phyloP scores from a whole-genome alignment of 2,888 invertebrate species.

The Elysia crispata region DNA sequence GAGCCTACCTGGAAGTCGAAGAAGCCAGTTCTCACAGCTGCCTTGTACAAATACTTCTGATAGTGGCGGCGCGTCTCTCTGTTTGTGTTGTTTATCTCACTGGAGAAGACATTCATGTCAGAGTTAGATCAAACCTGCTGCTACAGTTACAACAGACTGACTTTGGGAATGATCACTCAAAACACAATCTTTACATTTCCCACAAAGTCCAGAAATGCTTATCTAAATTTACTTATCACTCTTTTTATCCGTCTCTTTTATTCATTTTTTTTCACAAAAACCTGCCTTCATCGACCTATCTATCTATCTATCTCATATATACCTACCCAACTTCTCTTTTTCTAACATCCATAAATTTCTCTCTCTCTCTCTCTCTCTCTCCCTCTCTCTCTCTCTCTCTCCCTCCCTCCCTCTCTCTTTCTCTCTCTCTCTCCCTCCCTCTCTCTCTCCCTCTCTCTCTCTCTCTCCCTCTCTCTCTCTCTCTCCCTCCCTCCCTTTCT shows the following conservation, averaged over 20 bases:
- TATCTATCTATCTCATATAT: neutral
- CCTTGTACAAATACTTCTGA: constrained; percentile 93
- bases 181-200: too few species aligned
- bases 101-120: constrained; percentile 73
- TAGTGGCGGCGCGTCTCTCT: constrained; percentile 90
- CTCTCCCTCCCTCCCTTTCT: neutral
- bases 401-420: constrained; percentile 29
- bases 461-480: constrained; percentile 1
- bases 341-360: neutral
- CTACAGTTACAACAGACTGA: too few species aligned
- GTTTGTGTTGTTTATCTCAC: constrained; percentile 94
- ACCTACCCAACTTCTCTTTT: neutral
- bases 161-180: too few species aligned
- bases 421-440: constrained; percentile 9
- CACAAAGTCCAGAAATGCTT: too few species aligned
- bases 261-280: too few species aligned
- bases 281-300: neutral
- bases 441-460: neutral
- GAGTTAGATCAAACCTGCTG: too few species aligned
- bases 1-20: constrained; percentile 89
- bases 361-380: neutral
- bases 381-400: constrained; percentile 16
- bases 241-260: too few species aligned
- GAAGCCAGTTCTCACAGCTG: constrained; percentile 94
- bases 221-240: too few species aligned